Evolutionary conservation across 2,113 vertebrate genomes (phyloP).

Genomic region (Vulpes vulpes): DNA sequence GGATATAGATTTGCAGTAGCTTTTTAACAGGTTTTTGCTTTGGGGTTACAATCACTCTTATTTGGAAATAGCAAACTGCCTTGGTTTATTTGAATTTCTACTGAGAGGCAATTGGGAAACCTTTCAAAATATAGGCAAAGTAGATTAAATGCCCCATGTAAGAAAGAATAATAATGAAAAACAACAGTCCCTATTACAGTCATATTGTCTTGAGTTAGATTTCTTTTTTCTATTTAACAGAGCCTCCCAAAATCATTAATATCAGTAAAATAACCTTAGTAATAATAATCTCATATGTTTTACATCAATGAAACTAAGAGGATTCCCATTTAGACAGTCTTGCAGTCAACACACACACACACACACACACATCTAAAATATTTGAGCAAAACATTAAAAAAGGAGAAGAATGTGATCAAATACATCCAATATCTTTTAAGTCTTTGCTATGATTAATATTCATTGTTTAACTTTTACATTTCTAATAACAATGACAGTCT

Average conservation of each 20-base stretch:
- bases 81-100: neutral
- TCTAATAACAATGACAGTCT: neutral
- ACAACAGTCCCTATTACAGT: neutral
- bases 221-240: neutral
- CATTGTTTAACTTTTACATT: neutral
- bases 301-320: neutral
- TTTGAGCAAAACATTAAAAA: neutral
- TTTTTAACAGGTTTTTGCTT: constrained; percentile 19
- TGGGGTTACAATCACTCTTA: neutral
- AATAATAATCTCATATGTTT: neutral
- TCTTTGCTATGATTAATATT: constrained; percentile 14
- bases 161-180: neutral
- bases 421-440: neutral
- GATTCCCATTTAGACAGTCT: neutral
- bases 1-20: neutral
- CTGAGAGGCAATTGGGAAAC: neutral
- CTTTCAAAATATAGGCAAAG: constrained; percentile 8
- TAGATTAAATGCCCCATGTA: neutral
- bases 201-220: neutral
- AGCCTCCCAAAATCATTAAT: neutral
- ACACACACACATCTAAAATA: neutral
- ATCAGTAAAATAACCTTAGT: neutral
- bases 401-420: constrained; percentile 18
- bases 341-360: neutral
- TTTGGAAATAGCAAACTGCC: neutral